phyloP scores from a whole-genome alignment of 35 echinoderm and acorn worm genomes.

The Heliocidaris erythrogramma region DNA sequence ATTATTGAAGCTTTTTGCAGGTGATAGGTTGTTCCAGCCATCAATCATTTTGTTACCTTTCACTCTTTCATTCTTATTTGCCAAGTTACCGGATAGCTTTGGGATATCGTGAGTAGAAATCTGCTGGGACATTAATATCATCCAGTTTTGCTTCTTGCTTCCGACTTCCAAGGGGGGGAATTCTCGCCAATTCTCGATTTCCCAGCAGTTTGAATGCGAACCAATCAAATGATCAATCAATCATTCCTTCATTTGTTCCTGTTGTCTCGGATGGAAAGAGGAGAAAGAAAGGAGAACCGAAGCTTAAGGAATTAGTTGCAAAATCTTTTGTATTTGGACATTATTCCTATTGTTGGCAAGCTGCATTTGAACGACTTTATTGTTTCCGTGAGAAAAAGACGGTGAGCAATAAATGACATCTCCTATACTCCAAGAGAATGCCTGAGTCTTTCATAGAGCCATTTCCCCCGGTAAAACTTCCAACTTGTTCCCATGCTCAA shows the following conservation, averaged over 20 bases:
- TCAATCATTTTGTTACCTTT: slow-evolving; percentile 18
- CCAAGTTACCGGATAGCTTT: neutral
- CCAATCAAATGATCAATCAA: neutral
- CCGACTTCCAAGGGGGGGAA: neutral
- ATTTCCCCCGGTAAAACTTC: slow-evolving; percentile 1
- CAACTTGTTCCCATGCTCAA: neutral
- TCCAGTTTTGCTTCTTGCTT: neutral
- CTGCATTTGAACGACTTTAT: neutral
- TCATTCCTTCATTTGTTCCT: neutral
- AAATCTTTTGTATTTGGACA: neutral
- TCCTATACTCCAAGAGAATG: neutral
- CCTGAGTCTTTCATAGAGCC: neutral
- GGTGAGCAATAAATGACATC: neutral
- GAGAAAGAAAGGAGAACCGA: neutral
- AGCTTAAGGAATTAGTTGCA: neutral
- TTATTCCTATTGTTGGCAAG: neutral
- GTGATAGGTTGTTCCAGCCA: neutral
- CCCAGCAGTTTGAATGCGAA: slow-evolving; percentile 1
- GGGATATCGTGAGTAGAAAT: neutral
- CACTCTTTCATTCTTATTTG: neutral
- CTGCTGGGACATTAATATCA: neutral
- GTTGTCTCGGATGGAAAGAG: neutral
- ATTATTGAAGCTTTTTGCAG: neutral
- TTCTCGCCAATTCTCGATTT: neutral
- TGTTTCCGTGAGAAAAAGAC: neutral